A percentile compares a stretch with the other conserved stretches of the same genome.
These are phyloP conservation scores for Hepsetus odoe DNA, from an alignment of 2,113 vertebrate genomes.

Conservation along the genomic window DNA sequence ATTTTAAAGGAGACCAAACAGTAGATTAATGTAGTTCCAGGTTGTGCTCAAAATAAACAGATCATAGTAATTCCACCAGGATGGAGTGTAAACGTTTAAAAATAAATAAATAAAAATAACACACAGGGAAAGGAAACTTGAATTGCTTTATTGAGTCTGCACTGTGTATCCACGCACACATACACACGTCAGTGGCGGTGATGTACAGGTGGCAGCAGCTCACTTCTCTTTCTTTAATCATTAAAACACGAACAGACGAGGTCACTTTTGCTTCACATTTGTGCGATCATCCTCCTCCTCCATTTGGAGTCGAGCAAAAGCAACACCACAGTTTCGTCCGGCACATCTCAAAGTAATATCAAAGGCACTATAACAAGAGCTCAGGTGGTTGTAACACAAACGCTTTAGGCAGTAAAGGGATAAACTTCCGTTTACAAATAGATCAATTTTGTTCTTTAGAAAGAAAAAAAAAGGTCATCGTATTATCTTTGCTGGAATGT, in stretches of 20 bases:
- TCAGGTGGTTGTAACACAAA: conserved; percentile 21
- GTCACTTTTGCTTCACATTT: neutral
- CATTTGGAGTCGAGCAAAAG: conserved; percentile 7
- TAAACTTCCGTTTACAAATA: neutral
- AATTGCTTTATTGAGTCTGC: conserved; percentile 34
- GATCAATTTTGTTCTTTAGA: neutral
- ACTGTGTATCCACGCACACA: conserved; percentile 20
- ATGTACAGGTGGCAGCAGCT: neutral
- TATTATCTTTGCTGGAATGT: conserved; percentile 8
- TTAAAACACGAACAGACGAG: neutral
- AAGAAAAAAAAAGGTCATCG: neutral
- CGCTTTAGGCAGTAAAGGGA: conserved; percentile 16
- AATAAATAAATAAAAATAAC: neutral
- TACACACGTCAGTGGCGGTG: neutral
- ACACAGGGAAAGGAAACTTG: neutral
- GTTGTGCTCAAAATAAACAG: too few species aligned
- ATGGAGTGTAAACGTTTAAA: neutral
- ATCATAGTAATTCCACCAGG: too few species aligned
- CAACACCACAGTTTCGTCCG: conserved; percentile 38
- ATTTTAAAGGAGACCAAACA: too few species aligned
- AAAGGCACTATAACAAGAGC: conserved; percentile 28
- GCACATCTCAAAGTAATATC: conserved; percentile 10
- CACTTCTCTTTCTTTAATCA: neutral
- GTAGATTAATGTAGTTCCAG: too few species aligned
- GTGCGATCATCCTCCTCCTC: neutral